Base-by-base conservation (phyloP, 2,113 vertebrate genomes). In the Cyprinodon variegatus region DNA sequence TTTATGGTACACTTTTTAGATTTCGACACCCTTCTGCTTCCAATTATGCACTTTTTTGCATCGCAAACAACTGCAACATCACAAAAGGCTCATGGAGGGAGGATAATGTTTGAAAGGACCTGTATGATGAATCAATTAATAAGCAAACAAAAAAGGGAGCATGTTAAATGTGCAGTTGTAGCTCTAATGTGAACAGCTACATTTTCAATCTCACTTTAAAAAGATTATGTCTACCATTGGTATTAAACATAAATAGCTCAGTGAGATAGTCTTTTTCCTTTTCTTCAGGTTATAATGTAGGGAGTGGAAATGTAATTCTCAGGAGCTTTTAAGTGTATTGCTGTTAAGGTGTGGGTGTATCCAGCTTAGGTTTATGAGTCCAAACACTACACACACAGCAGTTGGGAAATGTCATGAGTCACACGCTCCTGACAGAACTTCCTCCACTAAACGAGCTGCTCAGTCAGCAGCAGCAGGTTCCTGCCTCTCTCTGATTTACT, bases 401-500 rank as follows among this genome's bases (percentile, higher is more conserved):
- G 17, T 80, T 45, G 61, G 65, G 83, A 82, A 86, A 87, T 74
- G 64, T 82, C 67, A 83, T 67, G 69, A 83, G 79, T 88, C 85
- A 91, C 53, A 7, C 61, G 79, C 68, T 77, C 63, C 68, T 70
- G 76, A 79, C 75, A 77, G 76, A 76, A 87, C 75, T 88, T 89
- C 90, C 83, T 85, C 53, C 66, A 85, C 81, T 68, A n/a, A 75
- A 79, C 43, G 68, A 70, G 68, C 73, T 85, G 81, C 88, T 79
- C 37, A 40, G 71, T 83, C 75, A 81, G 82, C 82, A 76, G 77
- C 82, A 78, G 75, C 43, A 68, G 57, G 40, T 82, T 81, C 81
- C 83, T 76, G 81, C 72, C 80, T 20, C 78, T n/a, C 71, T 60
- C 46, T 50, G 39, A 76, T 41, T 82, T 81, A 67, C 65, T 45